A percentile compares a stretch with the other conserved stretches of the same genome.
Conservation (phyloP, 2,888 invertebrate species). For the Acanthosepion esculentum region DNA sequence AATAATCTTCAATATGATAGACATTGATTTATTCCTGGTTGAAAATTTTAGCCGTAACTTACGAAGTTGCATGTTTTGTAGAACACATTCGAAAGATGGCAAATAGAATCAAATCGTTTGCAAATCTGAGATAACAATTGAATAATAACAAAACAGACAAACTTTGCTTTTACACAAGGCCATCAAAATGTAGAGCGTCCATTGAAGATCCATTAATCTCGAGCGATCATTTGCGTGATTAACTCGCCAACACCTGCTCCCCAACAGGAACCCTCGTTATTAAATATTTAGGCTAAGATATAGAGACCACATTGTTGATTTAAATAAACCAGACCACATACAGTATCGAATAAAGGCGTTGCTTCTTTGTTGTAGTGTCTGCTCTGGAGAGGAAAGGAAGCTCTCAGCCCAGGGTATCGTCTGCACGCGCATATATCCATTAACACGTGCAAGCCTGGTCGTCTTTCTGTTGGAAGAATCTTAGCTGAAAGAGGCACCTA, state of each 20-base stretch:
- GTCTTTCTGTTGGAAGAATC: neutral
- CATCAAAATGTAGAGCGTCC: neutral
- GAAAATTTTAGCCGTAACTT: no score
- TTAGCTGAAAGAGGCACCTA: neutral
- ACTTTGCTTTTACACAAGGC: neutral
- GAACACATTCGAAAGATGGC: no score
- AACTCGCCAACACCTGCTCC: neutral
- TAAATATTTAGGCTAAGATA: conserved; percentile 33
- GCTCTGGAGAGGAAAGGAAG: neutral
- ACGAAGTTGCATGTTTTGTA: no score
- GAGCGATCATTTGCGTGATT: neutral
- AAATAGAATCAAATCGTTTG: no score
- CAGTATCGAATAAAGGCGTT: neutral
- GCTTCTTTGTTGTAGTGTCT: neutral
- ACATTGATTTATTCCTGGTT: no score
- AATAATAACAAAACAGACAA: no score
- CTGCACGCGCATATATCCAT: neutral
- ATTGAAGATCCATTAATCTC: neutral
- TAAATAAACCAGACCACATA: neutral
- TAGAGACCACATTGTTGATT: neutral
- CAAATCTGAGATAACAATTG: no score
- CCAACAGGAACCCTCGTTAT: neutral
- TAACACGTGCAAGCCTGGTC: neutral
- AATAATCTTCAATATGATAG: no score
- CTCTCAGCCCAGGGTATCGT: neutral